phyloP scores from a whole-genome alignment of 2,113 vertebrate species.

The Labrus mixtus region DNA sequence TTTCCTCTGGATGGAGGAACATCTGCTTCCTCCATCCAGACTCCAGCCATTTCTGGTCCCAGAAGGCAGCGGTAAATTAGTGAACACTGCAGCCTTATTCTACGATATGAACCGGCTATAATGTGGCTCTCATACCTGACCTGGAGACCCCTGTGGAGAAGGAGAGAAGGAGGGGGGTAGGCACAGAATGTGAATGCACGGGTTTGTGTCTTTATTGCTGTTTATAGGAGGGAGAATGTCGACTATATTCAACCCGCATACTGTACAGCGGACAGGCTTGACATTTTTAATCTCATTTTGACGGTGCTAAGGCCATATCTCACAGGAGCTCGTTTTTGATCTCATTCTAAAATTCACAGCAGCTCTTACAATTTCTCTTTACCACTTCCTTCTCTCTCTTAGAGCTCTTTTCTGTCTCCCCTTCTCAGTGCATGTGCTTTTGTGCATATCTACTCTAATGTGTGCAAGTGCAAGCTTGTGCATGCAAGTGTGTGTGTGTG shows the following conservation, averaged over 20 bases:
- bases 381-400: constrained; percentile 41
- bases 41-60: constrained; percentile 66
- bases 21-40: constrained; percentile 80
- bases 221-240: constrained; percentile 34
- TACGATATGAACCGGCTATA: constrained; percentile 56
- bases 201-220: constrained; percentile 32
- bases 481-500: background rate
- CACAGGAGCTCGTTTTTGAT: constrained; percentile 68
- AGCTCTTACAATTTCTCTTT: constrained; percentile 41
- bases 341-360: constrained; percentile 67
- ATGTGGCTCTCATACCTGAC: constrained; percentile 68
- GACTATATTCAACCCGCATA: constrained; percentile 45
- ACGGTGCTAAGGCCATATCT: constrained; percentile 62
- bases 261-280: constrained; percentile 54
- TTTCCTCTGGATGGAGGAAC: constrained; percentile 73
- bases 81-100: constrained; percentile 71
- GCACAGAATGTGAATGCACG: constrained; percentile 15
- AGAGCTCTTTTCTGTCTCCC: constrained; percentile 19
- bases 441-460: constrained; percentile 45
- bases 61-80: constrained; percentile 72
- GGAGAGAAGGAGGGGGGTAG: background rate
- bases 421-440: constrained; percentile 39
- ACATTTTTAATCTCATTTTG: constrained; percentile 69
- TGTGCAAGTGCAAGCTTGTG: constrained; percentile 11
- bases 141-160: constrained; percentile 41